Base-by-base conservation (phyloP, 2,888 invertebrate genomes). In the Synergus itoensis region DNA sequence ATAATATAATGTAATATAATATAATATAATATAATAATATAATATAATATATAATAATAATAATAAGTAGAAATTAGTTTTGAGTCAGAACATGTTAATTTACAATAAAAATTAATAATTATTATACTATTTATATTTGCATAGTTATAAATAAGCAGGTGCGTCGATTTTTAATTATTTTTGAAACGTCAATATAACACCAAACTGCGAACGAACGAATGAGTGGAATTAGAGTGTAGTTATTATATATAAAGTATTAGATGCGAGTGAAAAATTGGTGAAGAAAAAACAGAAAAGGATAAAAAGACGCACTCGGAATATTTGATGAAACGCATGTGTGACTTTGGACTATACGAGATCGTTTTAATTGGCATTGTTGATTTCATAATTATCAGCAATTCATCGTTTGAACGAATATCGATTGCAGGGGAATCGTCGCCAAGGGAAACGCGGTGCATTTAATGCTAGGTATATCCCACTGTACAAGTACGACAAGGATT, bases 401-500 rank as follows among this genome's bases (percentile, higher is more conserved):
- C 7, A 14, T 62, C 7, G 4, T 57, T 18, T 62, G 28, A 62
- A 28, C 18, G 14, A 62, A 62, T 62, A 62, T 62, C 18, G 62
- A 62, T 62, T 62, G 7, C 28, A 28, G 57, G 18, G 60, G 62
- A 14, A 28, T 62, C 14, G 18, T 21, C 18, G 62, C 14, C 62
- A 28, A 28, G 62, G 14, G 62, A 62, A 62, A 62, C 18, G 14
- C 28, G 62, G 28, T 28, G 28, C 7, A 28, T 62, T 62, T 62
- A 12, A 62, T 28, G 21, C 7, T 28, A 5, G 36, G 36, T 36
- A 62, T 62, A 62, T 62, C 14, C 62, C 14, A 14, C 12, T 14
- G 18, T 18, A 62, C 62, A 62, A 62, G 62, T 62, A 14, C 62
- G 62, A 62, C 62, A 28, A 14, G 62, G 62, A 28, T 62, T 62